phyloP scores from a whole-genome alignment of 2,888 invertebrate genomes.

The Microplitis manilae region DNA sequence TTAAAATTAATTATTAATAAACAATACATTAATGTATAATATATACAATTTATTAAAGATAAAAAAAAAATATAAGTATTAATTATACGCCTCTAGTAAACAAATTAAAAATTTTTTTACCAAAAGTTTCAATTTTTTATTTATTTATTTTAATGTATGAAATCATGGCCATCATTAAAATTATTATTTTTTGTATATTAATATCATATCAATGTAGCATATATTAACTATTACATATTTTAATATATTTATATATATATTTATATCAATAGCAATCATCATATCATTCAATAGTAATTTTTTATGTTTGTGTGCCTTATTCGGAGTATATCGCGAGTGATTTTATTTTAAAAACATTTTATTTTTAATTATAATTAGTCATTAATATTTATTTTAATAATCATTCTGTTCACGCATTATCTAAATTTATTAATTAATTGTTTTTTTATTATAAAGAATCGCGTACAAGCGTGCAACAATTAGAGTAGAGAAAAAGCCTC shows the following conservation, averaged over 20 bases:
- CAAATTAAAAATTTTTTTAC: not conserved
- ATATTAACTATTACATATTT: not conserved
- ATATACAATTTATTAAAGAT: not conserved
- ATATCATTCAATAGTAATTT: not conserved
- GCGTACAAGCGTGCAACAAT: constrained; percentile 50
- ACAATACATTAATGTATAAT: constrained; percentile 1
- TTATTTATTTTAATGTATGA: not conserved
- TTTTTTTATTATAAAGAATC: constrained; percentile 26
- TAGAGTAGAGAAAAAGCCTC: constrained; percentile 44
- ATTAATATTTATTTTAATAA: constrained; percentile 2
- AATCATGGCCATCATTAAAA: not conserved
- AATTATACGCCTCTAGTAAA: not conserved
- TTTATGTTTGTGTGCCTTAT: not conserved
- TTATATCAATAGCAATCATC: not conserved
- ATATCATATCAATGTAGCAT: not conserved
- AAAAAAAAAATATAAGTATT: not conserved
- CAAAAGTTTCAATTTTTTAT: not conserved
- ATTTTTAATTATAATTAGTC: not conserved
- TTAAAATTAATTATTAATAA: constrained; percentile 1
- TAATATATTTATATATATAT: not conserved
- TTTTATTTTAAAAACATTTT: constrained; percentile 4
- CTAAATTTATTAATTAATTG: not conserved
- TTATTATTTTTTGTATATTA: not conserved
- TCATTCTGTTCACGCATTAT: not conserved
- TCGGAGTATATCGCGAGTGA: constrained; percentile 7